Percentiles rank a stretch among this genome's conserved stretches.
Conservation (phyloP, 2,888 invertebrate species). For the Noctua janthina region DNA sequence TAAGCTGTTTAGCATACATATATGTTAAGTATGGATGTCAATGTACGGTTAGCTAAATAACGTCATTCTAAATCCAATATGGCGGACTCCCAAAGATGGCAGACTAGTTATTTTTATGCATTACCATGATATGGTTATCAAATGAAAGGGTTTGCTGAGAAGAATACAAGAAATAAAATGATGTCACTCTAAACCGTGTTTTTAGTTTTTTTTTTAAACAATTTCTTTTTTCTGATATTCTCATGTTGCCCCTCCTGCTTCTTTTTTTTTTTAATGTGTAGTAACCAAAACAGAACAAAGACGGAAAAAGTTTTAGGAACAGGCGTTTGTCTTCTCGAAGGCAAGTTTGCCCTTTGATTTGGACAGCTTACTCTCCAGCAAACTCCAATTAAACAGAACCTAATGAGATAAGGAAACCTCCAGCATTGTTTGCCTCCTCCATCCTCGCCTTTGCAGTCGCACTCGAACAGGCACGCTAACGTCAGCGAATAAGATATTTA, state of each 20-base stretch:
- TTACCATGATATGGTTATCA: too few species aligned
- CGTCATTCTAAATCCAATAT: too few species aligned
- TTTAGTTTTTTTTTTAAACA: too few species aligned
- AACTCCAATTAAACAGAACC: background rate
- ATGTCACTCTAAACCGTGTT: too few species aligned
- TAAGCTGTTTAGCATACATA: too few species aligned
- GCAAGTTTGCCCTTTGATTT: background rate
- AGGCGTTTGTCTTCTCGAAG: background rate
- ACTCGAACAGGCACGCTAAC: slow-evolving; percentile 27
- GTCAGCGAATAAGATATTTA: slow-evolving; percentile 54
- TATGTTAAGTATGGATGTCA: too few species aligned
- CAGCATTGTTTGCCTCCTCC: slow-evolving; percentile 11
- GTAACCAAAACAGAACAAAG: background rate
- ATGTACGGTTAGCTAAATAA: too few species aligned
- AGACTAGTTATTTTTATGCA: too few species aligned
- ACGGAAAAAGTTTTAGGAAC: background rate
- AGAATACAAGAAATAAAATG: too few species aligned
- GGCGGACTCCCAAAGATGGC: too few species aligned
- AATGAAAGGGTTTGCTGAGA: too few species aligned
- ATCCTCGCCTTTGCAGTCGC: slow-evolving; percentile 1
- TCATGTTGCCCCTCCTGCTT: background rate
- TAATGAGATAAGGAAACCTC: background rate
- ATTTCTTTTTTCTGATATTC: too few species aligned
- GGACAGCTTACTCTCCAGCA: background rate
- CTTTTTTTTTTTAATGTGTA: background rate